Percentiles rank a stretch among this genome's conserved stretches.
phyloP scores from a whole-genome alignment of 2,113 vertebrate species.

The Centropus unirufus region DNA sequence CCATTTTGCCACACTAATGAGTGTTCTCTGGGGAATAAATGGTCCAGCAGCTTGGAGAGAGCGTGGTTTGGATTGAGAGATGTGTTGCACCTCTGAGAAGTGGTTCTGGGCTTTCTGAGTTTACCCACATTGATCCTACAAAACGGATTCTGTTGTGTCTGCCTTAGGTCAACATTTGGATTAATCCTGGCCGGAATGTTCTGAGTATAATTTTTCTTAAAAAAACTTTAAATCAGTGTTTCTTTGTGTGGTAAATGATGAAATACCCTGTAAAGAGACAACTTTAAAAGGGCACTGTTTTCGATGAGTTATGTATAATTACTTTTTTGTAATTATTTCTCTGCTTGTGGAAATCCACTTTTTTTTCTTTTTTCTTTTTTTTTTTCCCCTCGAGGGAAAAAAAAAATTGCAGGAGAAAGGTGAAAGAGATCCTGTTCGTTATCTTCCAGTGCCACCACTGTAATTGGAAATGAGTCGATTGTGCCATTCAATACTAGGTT shows the following conservation, averaged over 20 bases:
- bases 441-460: not conserved
- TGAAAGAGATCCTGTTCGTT: not conserved
- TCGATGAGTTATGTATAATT: not conserved
- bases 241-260: not conserved
- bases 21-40: conserved; percentile 45
- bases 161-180: not conserved
- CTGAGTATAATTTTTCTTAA: not conserved
- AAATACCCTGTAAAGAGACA: not conserved
- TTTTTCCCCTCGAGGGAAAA: accelerated
- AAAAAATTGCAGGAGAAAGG: not conserved
- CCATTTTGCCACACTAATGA: conserved; percentile 51
- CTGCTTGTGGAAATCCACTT: not conserved
- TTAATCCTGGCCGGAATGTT: not conserved
- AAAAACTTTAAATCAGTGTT: not conserved
- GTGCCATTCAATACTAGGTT: not conserved
- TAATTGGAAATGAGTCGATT: not conserved
- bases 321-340: not conserved
- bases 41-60: conserved; percentile 19
- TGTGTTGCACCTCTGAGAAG: not conserved
- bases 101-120: not conserved
- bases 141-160: not conserved
- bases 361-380: too few relatives aligned
- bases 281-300: not conserved
- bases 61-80: not conserved
- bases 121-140: not conserved